Percentiles rank a stretch among this genome's conserved stretches.
Conservation (phyloP, 2,113 vertebrate genomes). For the Canis aureus region DNA sequence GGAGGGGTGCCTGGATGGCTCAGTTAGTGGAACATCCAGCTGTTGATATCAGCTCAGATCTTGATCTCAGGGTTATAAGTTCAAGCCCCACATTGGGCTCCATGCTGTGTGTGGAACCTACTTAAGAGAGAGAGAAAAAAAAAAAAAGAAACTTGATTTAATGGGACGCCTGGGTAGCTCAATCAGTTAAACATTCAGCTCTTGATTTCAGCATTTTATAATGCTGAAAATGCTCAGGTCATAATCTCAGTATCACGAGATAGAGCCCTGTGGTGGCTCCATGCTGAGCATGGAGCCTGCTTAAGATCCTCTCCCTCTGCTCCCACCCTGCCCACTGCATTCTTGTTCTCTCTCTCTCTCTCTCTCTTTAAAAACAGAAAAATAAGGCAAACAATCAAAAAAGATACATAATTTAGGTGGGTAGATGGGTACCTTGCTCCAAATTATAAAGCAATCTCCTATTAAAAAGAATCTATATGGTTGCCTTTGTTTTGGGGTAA, state of each 20-base stretch:
- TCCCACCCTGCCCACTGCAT: background rate
- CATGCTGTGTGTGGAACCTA: background rate
- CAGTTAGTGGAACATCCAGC: background rate
- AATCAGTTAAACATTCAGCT: background rate
- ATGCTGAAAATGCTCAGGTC: background rate
- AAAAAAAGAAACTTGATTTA: background rate
- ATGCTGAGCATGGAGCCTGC: too few relatives aligned
- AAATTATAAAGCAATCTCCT: background rate
- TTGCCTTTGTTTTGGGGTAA: background rate
- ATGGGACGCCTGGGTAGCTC: background rate
- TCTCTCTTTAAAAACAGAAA: background rate
- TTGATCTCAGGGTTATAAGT: background rate
- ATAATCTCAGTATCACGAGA: background rate
- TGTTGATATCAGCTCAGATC: background rate
- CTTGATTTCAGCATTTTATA: background rate
- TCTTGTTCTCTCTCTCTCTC: too few relatives aligned
- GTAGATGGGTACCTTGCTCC: background rate
- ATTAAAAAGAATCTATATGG: background rate
- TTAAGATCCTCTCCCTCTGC: background rate
- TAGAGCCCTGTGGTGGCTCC: too few relatives aligned
- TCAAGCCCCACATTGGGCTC: background rate
- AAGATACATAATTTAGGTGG: background rate
- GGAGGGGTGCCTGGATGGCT: background rate
- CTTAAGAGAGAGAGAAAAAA: background rate
- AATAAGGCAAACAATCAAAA: background rate